Base-by-base conservation (phyloP, 2,888 invertebrate species). In the Epinotia bilunana region DNA sequence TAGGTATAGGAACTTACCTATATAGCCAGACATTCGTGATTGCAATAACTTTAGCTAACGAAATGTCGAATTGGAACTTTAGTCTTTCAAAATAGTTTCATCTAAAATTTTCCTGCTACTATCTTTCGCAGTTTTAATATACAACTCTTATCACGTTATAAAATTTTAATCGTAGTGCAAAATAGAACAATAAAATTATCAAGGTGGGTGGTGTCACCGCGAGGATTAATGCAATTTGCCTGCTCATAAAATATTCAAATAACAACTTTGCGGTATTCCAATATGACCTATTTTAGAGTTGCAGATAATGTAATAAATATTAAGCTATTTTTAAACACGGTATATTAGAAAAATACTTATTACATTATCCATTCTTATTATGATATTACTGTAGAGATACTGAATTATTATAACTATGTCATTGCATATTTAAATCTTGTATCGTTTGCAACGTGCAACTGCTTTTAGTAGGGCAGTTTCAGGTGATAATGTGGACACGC, bases 161-260 rank as follows among this genome's bases (percentile, higher is more conserved):
- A 43, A 65, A 65, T 11, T 11, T 3, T 49, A 58, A 49, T 70
- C 20, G 28, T 28, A 61, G 46, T 73, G 23, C 11, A 67, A 67
- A 73, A 73, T 61, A 67, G 3, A 39, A 33, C 18, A 53, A 55
- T 73, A 73, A 73, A 73, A 20, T 55, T n/a, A 73, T 73, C 46
- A 64, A 67, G 53, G 33, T 49, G 16, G 53, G 33, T 49, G 11
- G 46, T 65, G 53, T 71, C 61, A 71, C 20, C 9, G 33, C 58
- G 20, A 49, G 67, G 67, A 73, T 73, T 33, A 73, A 16, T 43
- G 53, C 53, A 55, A 53, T 13, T 11, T 6, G 43, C 60, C 39
- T 6, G 33, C 33, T 6, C 7, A 65, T n/a, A 20, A 49, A 49
- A 28, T 23, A 49, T 49, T 20, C 16, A 64, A 49, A 64, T 6